A percentile compares a stretch with the other conserved stretches of the same genome.
phyloP scores from a whole-genome alignment of 2,113 vertebrate genomes.

The Pelecanoides urinatrix region DNA sequence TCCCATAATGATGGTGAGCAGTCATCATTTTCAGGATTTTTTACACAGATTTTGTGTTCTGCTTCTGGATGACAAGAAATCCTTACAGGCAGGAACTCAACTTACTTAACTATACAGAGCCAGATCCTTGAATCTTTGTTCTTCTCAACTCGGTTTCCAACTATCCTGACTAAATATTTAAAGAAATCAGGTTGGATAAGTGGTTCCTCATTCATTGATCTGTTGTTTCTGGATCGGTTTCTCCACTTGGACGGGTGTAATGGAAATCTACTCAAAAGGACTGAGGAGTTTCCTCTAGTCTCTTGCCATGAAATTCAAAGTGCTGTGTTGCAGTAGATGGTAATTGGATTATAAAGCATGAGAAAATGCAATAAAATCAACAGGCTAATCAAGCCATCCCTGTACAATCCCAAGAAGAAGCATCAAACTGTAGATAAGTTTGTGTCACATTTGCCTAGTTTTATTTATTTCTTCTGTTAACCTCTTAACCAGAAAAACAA shows the following conservation, averaged over 20 bases:
- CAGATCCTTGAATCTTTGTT: not conserved
- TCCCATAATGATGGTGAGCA: not conserved
- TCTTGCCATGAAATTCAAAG: not conserved
- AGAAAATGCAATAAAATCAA: not conserved
- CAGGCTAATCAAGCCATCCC: not conserved
- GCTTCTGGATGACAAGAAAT: not conserved
- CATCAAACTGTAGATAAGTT: not conserved
- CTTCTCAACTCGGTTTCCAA: not conserved
- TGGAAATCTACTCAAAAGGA: not conserved
- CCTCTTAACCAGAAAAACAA: not conserved
- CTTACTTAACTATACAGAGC: not conserved
- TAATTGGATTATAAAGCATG: not conserved
- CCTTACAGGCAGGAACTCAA: not conserved
- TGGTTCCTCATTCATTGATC: not conserved
- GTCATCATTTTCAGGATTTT: not conserved
- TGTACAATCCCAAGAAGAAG: not conserved
- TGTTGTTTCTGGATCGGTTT: constrained; percentile 27
- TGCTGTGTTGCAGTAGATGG: not conserved
- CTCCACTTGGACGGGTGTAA: not conserved
- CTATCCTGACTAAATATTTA: not conserved
- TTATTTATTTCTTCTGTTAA: not conserved
- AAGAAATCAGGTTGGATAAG: not conserved
- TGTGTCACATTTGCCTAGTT: not conserved
- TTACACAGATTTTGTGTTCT: not conserved
- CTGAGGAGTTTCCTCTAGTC: not conserved